These are phyloP conservation scores for Etheostoma nigrum DNA, from an alignment of 2,797 vertebrate species.

Conservation along the genomic window DNA sequence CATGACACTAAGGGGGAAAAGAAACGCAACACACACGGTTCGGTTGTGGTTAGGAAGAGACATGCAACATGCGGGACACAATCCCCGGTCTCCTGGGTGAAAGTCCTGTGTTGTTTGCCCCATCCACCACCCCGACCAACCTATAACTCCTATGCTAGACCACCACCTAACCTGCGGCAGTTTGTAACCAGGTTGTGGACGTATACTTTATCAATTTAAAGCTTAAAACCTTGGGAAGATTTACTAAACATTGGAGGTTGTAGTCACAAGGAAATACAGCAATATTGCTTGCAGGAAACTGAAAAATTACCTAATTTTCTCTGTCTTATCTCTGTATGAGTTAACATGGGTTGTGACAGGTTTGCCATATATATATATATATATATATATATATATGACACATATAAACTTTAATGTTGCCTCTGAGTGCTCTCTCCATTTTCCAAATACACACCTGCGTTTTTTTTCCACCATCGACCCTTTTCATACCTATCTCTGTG, in stretches of 20 bases:
- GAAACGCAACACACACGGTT: too few relatives aligned
- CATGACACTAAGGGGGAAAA: too few relatives aligned
- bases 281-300: neutral
- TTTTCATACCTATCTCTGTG: conserved; percentile 12
- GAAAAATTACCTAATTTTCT: neutral
- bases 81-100: too few relatives aligned
- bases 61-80: too few relatives aligned
- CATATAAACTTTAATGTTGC: neutral
- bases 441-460: conserved; percentile 7
- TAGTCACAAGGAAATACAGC: neutral
- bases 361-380: neutral
- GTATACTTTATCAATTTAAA: neutral
- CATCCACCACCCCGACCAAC: too few relatives aligned
- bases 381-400: too few relatives aligned
- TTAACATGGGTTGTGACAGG: too few relatives aligned
- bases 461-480: neutral
- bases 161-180: neutral
- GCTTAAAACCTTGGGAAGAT: neutral
- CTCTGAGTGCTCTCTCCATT: neutral
- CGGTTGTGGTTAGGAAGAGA: too few relatives aligned
- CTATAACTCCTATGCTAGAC: neutral
- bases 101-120: too few relatives aligned
- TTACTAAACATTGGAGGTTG: neutral
- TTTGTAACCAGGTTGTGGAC: neutral
- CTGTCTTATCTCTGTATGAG: neutral